Base-by-base conservation (phyloP, 2,113 vertebrate genomes). In the Genyomyrus donnyi region DNA sequence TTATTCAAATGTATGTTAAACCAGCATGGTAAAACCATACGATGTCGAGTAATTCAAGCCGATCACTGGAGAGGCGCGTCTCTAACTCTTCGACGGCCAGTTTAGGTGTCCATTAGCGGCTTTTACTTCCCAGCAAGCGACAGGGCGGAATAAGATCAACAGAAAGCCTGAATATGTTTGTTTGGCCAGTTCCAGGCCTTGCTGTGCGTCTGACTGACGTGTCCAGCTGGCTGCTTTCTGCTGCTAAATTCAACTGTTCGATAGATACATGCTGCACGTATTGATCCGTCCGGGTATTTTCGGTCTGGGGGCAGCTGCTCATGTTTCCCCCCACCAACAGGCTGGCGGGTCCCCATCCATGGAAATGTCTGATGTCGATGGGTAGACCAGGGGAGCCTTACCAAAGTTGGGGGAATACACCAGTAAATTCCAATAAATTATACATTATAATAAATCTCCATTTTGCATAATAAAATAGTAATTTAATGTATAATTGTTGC, bases 261-360 rank as follows among this genome's bases (percentile, higher is more conserved):
- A 94, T 91, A 93, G 91, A 91, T 93, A 93, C 93, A 95, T 93
- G 93, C 92, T 95, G 93, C 94, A 91, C 89, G 85, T 94, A 95
- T 95, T 95, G 95, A 95, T 95, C 94, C 92, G 88, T 91, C 92
- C 88, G 92, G 93, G 94, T 95, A 94, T 94, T 95, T 94, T 94
- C 92, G 93, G 93, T 94, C 93, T 90, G 42, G 31, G 88, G 93
- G 92, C 93, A 94, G 5, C 48, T 89, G 90, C 35, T 77, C 49
- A 24, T 62, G 35, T 88, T 88, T 53, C 56, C 42, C 35, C 35
- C 24, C 39, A 62, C 50, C 53, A 56, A 53, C 85, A 87, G 31
- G 19, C 85, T 87, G 27, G 4, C 3, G 31, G 50, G 85, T 27
- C 31, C 13, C 13, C 50, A 17, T 53, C 49, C 49, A 39, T 39